Evolutionary conservation across 2,888 invertebrate species (phyloP).

Genomic region (Lacanobia oleracea): DNA sequence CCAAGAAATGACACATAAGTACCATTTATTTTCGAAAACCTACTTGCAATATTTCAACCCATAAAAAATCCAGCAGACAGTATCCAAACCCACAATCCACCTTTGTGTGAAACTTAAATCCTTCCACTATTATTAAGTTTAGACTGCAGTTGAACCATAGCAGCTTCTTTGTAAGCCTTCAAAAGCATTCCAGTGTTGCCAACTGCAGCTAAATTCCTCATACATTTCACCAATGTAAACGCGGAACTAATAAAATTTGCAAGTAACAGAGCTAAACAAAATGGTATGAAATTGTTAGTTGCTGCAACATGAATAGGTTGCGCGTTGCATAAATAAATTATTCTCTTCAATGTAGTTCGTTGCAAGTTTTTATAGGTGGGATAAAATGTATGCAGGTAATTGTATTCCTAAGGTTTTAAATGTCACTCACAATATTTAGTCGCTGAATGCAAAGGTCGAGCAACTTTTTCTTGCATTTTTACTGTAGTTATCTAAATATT

Average conservation of each 20-base stretch:
- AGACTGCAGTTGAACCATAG: slow-evolving; percentile 45
- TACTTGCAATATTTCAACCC: neutral
- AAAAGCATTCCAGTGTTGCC: slow-evolving; percentile 62
- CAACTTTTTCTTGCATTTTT: neutral
- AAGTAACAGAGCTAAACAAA: slow-evolving; percentile 58
- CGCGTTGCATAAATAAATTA: slow-evolving; percentile 39
- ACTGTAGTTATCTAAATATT: no score
- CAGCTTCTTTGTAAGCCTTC: slow-evolving; percentile 61
- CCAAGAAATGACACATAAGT: no score
- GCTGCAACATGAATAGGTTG: slow-evolving; percentile 45
- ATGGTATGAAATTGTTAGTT: slow-evolving; percentile 60
- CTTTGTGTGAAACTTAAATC: slow-evolving; percentile 43
- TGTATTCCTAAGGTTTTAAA: neutral
- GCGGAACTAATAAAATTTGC: slow-evolving; percentile 66
- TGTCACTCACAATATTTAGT: neutral
- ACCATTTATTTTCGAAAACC: no score
- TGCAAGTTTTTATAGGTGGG: slow-evolving; percentile 14
- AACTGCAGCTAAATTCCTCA: slow-evolving; percentile 63
- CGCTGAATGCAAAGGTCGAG: neutral
- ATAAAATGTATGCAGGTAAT: neutral
- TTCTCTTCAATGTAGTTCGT: slow-evolving; percentile 17
- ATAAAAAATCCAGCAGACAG: slow-evolving; percentile 8
- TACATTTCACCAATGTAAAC: slow-evolving; percentile 59
- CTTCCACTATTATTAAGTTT: slow-evolving; percentile 49
- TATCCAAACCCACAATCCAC: slow-evolving; percentile 28